Evolutionary conservation across 2,888 invertebrate genomes (phyloP), one percentile per base, ranked within the genome.

Genomic region (Phalera bucephala): DNA sequence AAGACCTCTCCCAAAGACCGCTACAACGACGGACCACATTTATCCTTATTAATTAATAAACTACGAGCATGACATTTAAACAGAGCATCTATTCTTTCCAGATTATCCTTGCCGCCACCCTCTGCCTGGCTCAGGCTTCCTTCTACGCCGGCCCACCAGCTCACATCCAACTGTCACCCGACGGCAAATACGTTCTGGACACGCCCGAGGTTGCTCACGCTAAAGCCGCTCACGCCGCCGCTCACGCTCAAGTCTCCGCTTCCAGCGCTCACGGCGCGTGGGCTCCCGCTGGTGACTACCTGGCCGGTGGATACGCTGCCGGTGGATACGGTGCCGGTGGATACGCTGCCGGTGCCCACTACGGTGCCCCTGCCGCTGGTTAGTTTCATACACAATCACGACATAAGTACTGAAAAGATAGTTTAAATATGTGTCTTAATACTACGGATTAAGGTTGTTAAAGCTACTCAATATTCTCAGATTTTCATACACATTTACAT

Each of bases 101-200:
- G 89, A 82, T 89, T 80, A 77, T 89, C 70, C 67, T 89, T 64
- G 87, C 86, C 58, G 80, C 86, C 68, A 67, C 83, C 64, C 75
- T 88, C 57, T 87, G 89, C 84, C 70, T 87, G 60, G 91, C 91
- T 44, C 81, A 90, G 61, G 90, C 91, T 34, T 90, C 91, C n/a
- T 90, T 83, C 72, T 91, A 79, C 83, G 85, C 78, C 50, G 90
- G 79, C 54, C 86, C 84, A 39, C 90, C 80, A 52, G 91, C 87
- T 12, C 87, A 72, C 54, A 60, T 90, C 49, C 85, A 86, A 49
- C 80, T 90, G 3, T 89, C 86, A 48, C 73, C 80, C 1, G 93
- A 93, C 52, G 91, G 91, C 68, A 83, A 89, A 45, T 77, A 80
- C 62, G 56, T 90, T 22, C 58, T 93, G 25, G 93, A 93, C 67